Percentiles rank a stretch among this genome's conserved stretches.
phyloP scores from a whole-genome alignment of 2,113 vertebrate genomes.

The Turdus rufiventris region DNA sequence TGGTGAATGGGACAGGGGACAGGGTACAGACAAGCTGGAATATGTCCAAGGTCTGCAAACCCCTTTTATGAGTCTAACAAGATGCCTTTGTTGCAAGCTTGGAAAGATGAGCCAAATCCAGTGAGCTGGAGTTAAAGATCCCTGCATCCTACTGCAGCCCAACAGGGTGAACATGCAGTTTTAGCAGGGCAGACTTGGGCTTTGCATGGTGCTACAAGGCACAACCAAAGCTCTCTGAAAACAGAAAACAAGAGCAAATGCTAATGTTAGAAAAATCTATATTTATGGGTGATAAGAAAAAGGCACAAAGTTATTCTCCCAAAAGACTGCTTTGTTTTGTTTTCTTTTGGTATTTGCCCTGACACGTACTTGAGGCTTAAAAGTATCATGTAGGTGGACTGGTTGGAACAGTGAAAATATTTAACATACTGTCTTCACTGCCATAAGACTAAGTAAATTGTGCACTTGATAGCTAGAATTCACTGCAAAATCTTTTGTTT shows the following conservation, averaged over 20 bases:
- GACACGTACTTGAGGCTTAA: not conserved
- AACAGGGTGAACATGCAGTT: not conserved
- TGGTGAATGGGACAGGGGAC: accelerated
- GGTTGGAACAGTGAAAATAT: not conserved
- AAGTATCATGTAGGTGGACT: not conserved
- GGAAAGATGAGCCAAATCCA: not conserved
- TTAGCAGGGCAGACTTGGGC: not conserved
- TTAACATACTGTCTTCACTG: not conserved
- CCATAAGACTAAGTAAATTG: not conserved
- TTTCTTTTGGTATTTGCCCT: not conserved
- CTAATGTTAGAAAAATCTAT: not conserved
- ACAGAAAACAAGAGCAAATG: not conserved
- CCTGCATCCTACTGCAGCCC: not conserved
- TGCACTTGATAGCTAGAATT: not conserved
- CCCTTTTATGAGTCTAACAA: not conserved
- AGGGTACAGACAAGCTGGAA: not conserved
- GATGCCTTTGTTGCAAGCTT: not conserved
- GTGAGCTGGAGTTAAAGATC: not conserved
- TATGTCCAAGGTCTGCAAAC: not conserved
- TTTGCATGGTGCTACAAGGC: not conserved
- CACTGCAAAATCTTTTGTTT: not conserved
- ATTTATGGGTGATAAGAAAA: not conserved
- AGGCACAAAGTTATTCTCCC: not conserved
- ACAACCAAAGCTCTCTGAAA: not conserved
- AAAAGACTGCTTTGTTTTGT: not conserved